Percentiles rank a stretch among this genome's conserved stretches.
Conservation (phyloP, 2,113 vertebrate species). For the human region DNA sequence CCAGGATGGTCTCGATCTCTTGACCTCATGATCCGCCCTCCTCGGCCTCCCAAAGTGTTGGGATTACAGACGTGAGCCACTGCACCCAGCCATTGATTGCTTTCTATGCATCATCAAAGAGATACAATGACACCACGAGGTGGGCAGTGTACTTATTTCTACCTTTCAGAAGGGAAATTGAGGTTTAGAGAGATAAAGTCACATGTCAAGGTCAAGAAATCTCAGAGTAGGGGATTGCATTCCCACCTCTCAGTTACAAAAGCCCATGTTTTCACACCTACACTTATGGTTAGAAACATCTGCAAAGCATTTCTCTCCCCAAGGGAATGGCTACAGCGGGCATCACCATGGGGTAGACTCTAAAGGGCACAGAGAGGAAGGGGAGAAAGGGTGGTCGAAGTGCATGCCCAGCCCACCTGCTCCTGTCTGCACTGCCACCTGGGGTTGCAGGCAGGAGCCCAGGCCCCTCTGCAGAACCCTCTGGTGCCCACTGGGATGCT, state of each 20-base stretch:
- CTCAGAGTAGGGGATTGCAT: not conserved
- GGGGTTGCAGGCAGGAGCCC: not conserved
- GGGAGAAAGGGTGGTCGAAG: not conserved
- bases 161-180: not conserved
- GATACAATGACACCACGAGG: fast-evolving
- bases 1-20: too few relatives aligned
- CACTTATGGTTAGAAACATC: fast-evolving
- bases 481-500: not conserved
- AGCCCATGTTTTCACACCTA: not conserved
- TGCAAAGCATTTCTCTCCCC: not conserved
- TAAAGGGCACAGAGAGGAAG: not conserved
- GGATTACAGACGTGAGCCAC: fast-evolving
- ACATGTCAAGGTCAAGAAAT: not conserved
- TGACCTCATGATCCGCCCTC: too few relatives aligned
- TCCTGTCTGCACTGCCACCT: not conserved
- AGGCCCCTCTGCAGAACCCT: not conserved
- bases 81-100: fast-evolving
- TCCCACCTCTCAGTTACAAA: not conserved
- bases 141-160: not conserved
- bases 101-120: not conserved
- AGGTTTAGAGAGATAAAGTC: not conserved
- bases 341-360: not conserved
- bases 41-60: too few relatives aligned
- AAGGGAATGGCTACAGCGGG: not conserved
- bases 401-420: fast-evolving